These are phyloP conservation scores for Xestia sexstrigata DNA, from an alignment of 2,888 invertebrate genomes.

Conservation along the genomic window DNA sequence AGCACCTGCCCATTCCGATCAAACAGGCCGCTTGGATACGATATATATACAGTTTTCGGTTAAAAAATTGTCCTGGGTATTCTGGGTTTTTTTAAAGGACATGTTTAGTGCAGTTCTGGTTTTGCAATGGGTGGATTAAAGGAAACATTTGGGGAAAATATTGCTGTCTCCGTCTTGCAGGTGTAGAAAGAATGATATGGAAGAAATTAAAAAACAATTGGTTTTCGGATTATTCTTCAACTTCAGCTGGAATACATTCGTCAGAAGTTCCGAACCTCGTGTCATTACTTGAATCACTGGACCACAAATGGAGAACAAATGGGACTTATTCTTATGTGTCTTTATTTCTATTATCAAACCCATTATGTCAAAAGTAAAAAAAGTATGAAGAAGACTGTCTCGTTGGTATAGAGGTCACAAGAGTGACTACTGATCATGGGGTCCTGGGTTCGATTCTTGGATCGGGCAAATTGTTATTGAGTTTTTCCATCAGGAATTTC, in stretches of 20 bases:
- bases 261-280: neutral
- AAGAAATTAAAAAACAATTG: neutral
- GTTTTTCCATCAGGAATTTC: too few relatives aligned
- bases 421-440: too few relatives aligned
- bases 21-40: constrained; percentile 36
- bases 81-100: constrained; percentile 1
- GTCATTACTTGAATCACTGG: neutral
- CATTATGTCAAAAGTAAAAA: neutral
- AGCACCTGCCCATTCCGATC: constrained; percentile 59
- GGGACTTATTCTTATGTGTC: neutral
- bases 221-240: neutral
- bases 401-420: too few relatives aligned
- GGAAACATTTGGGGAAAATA: neutral
- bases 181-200: neutral
- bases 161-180: too few relatives aligned
- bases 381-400: neutral
- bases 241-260: neutral
- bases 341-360: neutral
- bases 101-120: neutral
- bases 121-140: neutral
- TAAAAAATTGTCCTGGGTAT: constrained; percentile 21
- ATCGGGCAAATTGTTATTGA: too few relatives aligned
- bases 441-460: too few relatives aligned
- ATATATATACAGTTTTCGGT: constrained; percentile 38
- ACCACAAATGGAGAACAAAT: neutral